Conservation (phyloP, 2,888 invertebrate genomes). For the Agonopterix arenella region DNA sequence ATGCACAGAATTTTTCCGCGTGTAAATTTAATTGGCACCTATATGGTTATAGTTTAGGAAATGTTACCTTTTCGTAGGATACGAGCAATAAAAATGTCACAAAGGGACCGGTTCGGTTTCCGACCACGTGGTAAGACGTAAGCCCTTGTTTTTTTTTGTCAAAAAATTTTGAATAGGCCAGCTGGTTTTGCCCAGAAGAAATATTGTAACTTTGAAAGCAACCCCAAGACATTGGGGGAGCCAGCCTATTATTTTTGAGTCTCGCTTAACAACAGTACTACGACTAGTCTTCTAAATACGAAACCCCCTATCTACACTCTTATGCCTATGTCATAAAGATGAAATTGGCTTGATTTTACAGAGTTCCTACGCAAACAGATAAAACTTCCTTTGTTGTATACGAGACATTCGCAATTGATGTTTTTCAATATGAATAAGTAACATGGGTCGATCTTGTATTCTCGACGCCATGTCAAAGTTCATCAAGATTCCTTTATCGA, state of each 20-base stretch:
- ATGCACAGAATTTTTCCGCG: too few species aligned
- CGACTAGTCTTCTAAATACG: too few species aligned
- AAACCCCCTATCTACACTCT: too few species aligned
- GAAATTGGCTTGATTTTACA: too few species aligned
- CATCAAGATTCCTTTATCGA: slow-evolving; percentile 31
- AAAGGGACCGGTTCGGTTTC: slow-evolving; percentile 39
- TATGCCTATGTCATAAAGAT: too few species aligned
- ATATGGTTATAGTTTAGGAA: too few species aligned
- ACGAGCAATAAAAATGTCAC: too few species aligned
- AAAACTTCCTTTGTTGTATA: slow-evolving; percentile 41
- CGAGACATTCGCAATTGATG: slow-evolving; percentile 52
- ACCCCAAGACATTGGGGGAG: slow-evolving; percentile 53
- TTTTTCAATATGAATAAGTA: slow-evolving; percentile 38
- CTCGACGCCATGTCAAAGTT: slow-evolving; percentile 50
- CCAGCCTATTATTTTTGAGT: slow-evolving; percentile 37
- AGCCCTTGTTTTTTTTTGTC: slow-evolving; percentile 22
- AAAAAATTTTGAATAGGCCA: slow-evolving; percentile 57
- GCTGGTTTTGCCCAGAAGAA: slow-evolving; percentile 63
- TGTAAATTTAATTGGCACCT: too few species aligned
- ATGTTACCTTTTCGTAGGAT: too few species aligned
- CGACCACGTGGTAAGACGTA: slow-evolving; percentile 57
- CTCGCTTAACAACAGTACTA: slow-evolving; percentile 2
- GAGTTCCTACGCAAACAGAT: slow-evolving; percentile 29
- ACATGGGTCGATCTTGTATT: slow-evolving; percentile 42
- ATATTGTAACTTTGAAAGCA: slow-evolving; percentile 51